phyloP scores from a whole-genome alignment of 2,888 invertebrate species.

The Ypsolopha sequella region DNA sequence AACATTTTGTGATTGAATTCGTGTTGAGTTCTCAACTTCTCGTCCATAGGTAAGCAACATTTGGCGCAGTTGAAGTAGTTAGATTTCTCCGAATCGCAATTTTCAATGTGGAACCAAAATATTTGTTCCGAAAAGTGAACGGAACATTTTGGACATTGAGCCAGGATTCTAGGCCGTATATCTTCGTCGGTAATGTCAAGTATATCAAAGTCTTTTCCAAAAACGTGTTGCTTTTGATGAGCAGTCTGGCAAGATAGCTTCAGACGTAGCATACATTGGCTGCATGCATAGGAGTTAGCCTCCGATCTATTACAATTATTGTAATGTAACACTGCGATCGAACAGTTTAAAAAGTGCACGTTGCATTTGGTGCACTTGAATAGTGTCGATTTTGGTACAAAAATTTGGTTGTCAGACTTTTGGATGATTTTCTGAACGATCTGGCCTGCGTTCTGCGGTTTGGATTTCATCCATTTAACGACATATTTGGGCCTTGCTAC shows the following conservation, averaged over 20 bases:
- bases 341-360: not conserved
- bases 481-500: no score
- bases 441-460: no score
- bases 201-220: conserved; percentile 2
- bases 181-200: conserved; percentile 6
- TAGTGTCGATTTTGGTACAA: no score
- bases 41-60: conserved; percentile 5
- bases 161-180: conserved; percentile 2
- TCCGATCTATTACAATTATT: conserved; percentile 6
- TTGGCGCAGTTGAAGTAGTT: conserved; percentile 6
- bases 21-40: not conserved
- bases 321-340: not conserved
- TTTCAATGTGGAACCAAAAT: conserved; percentile 5
- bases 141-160: conserved; percentile 7
- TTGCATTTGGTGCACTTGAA: not conserved
- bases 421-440: no score
- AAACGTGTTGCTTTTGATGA: conserved; percentile 6
- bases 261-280: conserved; percentile 12
- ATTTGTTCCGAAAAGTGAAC: conserved; percentile 9
- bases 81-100: not conserved
- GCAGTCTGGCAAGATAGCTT: not conserved
- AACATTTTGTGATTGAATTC: conserved; percentile 4
- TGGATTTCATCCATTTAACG: no score
- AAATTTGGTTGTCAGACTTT: no score
- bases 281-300: not conserved